Conservation (phyloP, 2,888 invertebrate species). For the Orthosia gracilis region DNA sequence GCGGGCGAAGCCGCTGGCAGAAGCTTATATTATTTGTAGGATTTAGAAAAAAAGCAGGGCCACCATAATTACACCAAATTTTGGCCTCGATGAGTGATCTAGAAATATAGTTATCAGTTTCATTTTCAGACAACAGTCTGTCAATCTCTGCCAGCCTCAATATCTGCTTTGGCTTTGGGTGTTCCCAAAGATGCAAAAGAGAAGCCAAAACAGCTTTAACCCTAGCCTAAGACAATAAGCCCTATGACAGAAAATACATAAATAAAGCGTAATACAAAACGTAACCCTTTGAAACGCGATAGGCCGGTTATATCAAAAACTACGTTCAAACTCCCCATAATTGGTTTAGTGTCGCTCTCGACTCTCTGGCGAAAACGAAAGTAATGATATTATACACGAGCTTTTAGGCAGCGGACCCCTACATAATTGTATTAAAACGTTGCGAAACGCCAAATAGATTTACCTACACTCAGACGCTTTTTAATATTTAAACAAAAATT, state of each 20-base stretch:
- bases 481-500: conserved; percentile 69
- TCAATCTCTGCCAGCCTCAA: too few species aligned
- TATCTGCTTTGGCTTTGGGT: too few species aligned
- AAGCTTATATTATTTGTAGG: too few species aligned
- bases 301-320: conserved; percentile 71
- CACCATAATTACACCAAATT: too few species aligned
- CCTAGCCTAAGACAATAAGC: too few species aligned
- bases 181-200: not conserved
- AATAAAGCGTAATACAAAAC: conserved; percentile 51
- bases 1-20: too few species aligned
- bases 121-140: too few species aligned
- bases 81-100: too few species aligned
- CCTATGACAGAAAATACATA: conserved; percentile 39
- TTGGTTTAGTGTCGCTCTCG: conserved; percentile 76
- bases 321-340: conserved; percentile 77
- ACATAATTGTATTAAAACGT: conserved; percentile 78
- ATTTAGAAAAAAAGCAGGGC: too few species aligned
- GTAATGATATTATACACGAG: conserved; percentile 81
- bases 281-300: conserved; percentile 75
- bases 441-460: conserved; percentile 72
- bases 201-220: not conserved
- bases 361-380: conserved; percentile 77
- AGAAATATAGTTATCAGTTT: too few species aligned
- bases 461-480: conserved; percentile 67
- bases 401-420: conserved; percentile 79